Conservation (phyloP, 2,113 vertebrate genomes). For the Lepidothrix coronata region DNA sequence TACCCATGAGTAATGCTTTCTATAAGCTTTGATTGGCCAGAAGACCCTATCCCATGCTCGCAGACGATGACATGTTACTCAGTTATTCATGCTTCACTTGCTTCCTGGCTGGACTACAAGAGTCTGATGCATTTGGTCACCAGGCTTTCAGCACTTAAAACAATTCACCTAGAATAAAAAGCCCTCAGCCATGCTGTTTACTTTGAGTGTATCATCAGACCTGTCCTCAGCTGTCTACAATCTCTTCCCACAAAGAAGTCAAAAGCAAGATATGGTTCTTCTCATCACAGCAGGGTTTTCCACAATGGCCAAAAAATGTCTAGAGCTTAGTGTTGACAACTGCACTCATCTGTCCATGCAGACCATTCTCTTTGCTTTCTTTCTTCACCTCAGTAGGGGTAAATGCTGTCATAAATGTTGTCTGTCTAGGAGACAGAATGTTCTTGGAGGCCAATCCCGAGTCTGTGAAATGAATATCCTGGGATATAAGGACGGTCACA, state of each 20-base stretch:
- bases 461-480: neutral
- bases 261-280: slow-evolving; percentile 6
- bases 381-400: neutral
- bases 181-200: slow-evolving; percentile 37
- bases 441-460: slow-evolving; percentile 26
- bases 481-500: neutral
- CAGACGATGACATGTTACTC: slow-evolving; percentile 48
- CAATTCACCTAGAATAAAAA: slow-evolving; percentile 60
- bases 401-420: neutral
- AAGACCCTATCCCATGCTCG: slow-evolving; percentile 54
- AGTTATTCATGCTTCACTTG: slow-evolving; percentile 65
- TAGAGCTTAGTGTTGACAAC: slow-evolving; percentile 9
- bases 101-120: slow-evolving; percentile 56
- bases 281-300: neutral
- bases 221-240: slow-evolving; percentile 64
- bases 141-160: slow-evolving; percentile 61
- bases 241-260: slow-evolving; percentile 14
- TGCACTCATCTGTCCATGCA: neutral
- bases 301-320: neutral
- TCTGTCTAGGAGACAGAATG: slow-evolving; percentile 19
- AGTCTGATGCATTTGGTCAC: slow-evolving; percentile 59
- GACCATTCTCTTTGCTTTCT: neutral
- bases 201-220: slow-evolving; percentile 55
- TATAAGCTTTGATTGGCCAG: slow-evolving; percentile 52
- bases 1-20: slow-evolving; percentile 60